These are phyloP conservation scores for Atopsyche davidsoni DNA, from an alignment of 1,140 invertebrate genomes.

Conservation along the genomic window DNA sequence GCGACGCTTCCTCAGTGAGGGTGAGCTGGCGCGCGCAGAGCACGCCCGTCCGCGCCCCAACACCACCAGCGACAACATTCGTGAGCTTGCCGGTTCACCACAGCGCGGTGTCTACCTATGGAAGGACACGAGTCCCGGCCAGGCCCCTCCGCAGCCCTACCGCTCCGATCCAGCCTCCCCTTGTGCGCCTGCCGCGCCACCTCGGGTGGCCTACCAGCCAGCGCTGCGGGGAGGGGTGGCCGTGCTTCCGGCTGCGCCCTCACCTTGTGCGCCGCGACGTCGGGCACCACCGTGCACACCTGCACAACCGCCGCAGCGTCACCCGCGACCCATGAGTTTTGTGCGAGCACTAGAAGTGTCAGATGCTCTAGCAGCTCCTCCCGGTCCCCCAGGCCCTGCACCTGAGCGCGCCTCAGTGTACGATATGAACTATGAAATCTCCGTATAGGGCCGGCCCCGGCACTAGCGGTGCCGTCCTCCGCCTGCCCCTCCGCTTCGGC, in stretches of 20 bases:
- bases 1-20: slow-evolving; percentile 77
- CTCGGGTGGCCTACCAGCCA: slow-evolving; percentile 46
- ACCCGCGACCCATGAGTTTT: slow-evolving; percentile 78
- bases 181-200: slow-evolving; percentile 34
- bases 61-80: slow-evolving; percentile 60
- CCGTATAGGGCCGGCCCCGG: slow-evolving; percentile 51
- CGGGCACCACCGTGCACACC: slow-evolving; percentile 42
- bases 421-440: slow-evolving; percentile 95
- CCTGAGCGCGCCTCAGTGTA: slow-evolving; percentile 83
- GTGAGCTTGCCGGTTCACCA: slow-evolving; percentile 76
- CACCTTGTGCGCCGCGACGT: slow-evolving; percentile 60
- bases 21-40: slow-evolving; percentile 71
- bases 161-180: slow-evolving; percentile 34
- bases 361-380: slow-evolving; percentile 63
- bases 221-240: slow-evolving; percentile 58
- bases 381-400: slow-evolving; percentile 34
- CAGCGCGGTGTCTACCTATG: slow-evolving; percentile 78
- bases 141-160: slow-evolving; percentile 54
- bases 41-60: slow-evolving; percentile 50
- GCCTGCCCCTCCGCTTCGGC: slow-evolving; percentile 9
- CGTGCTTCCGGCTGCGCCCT: slow-evolving; percentile 59
- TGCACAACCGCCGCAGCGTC: slow-evolving; percentile 1
- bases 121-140: slow-evolving; percentile 70
- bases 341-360: slow-evolving; percentile 87
- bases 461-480: slow-evolving; percentile 27